Evolutionary conservation across 2,797 vertebrate genomes (phyloP).

Genomic region (Xenopus petersii): DNA sequence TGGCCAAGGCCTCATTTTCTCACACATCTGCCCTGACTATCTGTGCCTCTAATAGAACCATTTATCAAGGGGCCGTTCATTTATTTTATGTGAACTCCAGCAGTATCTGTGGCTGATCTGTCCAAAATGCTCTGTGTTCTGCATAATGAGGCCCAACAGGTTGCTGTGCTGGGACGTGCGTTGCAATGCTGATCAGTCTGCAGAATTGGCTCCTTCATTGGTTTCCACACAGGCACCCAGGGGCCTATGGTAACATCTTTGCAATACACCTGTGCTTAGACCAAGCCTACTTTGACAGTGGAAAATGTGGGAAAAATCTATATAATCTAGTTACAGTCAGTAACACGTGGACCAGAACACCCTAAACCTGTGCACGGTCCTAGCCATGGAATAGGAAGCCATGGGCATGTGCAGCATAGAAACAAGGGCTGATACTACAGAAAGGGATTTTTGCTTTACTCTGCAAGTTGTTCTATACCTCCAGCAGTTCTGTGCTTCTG

Average conservation of each 20-base stretch:
- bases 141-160: constrained; percentile 57
- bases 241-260: too few relatives aligned
- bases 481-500: too few relatives aligned
- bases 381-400: too few relatives aligned
- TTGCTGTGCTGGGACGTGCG: constrained; percentile 57
- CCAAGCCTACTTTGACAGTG: background rate
- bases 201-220: background rate
- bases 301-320: background rate
- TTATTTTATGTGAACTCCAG: constrained; percentile 80
- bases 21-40: constrained; percentile 87
- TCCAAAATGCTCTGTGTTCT: constrained; percentile 71
- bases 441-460: too few relatives aligned
- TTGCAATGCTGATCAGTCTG: constrained; percentile 44
- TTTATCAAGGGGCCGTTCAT: constrained; percentile 87
- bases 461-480: too few relatives aligned
- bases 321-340: too few relatives aligned
- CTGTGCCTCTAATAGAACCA: constrained; percentile 99
- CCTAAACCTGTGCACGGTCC: too few relatives aligned
- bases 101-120: constrained; percentile 81
- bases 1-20: constrained; percentile 69
- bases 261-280: too few relatives aligned
- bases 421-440: too few relatives aligned
- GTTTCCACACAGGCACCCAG: background rate
- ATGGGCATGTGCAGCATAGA: too few relatives aligned
- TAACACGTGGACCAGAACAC: too few relatives aligned